A percentile compares a stretch with the other conserved stretches of the same genome.
These are phyloP conservation scores for Nannoperca obscura DNA, from an alignment of 2,797 vertebrate species.

Conservation along the genomic window DNA sequence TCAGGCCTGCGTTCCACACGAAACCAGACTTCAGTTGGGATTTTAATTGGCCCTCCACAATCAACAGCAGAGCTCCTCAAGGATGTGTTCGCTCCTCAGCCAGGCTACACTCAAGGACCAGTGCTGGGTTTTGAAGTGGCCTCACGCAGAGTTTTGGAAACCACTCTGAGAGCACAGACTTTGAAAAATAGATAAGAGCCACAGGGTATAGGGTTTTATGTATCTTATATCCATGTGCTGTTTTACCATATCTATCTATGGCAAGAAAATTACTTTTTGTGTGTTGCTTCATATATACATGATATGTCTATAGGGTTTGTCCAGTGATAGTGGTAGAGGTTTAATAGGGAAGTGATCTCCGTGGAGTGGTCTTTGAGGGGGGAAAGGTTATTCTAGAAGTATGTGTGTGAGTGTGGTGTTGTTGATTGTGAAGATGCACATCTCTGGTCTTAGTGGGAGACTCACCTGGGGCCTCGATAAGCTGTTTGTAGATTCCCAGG, in stretches of 20 bases:
- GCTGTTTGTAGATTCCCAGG: conserved; percentile 96
- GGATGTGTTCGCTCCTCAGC: conserved; percentile 76
- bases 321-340: conserved; percentile 4
- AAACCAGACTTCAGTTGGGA: conserved; percentile 69
- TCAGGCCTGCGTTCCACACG: conserved; percentile 72
- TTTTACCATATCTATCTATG: conserved; percentile 48
- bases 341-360: conserved; percentile 36
- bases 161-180: conserved; percentile 74
- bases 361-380: conserved; percentile 35
- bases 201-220: conserved; percentile 69
- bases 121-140: conserved; percentile 81
- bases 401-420: conserved; percentile 43
- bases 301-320: conserved; percentile 16
- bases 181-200: conserved; percentile 82
- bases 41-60: conserved; percentile 86
- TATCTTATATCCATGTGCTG: conserved; percentile 58
- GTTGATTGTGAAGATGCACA: conserved; percentile 66
- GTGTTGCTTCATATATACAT: conserved; percentile 25
- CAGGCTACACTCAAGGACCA: conserved; percentile 78
- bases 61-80: conserved; percentile 79
- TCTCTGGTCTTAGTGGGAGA: conserved; percentile 70
- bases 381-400: conserved; percentile 41
- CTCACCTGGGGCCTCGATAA: conserved; percentile 97
- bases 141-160: conserved; percentile 82
- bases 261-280: conserved; percentile 45